A percentile compares a stretch with the other conserved stretches of the same genome.
Evolutionary conservation across 2,113 vertebrate species (phyloP).

Genomic region (Synodontis membranacea): DNA sequence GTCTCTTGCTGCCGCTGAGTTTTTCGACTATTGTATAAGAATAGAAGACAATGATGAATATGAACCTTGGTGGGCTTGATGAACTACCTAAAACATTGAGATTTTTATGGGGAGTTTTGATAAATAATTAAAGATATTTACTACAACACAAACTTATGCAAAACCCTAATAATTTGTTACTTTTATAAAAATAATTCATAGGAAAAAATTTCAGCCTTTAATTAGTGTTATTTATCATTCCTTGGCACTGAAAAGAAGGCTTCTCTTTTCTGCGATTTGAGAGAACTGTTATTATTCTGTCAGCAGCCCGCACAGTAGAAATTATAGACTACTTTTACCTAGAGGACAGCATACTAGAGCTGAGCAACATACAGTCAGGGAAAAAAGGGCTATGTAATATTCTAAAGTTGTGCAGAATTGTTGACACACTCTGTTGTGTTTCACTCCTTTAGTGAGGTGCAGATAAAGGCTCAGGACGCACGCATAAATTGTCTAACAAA

Average conservation of each 20-base stretch:
- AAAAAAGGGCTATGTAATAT: background rate
- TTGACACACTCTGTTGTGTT: no score
- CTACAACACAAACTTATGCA: no score
- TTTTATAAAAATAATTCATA: background rate
- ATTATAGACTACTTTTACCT: conserved; percentile 25
- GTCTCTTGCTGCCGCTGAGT: no score
- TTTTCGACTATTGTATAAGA: no score
- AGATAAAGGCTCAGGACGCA: no score
- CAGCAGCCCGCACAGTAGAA: conserved; percentile 37
- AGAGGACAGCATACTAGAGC: conserved; percentile 1
- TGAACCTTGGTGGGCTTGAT: no score
- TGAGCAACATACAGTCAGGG: background rate
- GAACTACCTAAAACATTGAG: no score
- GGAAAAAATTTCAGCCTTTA: conserved; percentile 3
- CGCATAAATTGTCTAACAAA: no score
- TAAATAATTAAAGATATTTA: no score
- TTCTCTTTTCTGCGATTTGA: conserved; percentile 32
- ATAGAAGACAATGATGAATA: no score
- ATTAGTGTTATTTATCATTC: conserved; percentile 29
- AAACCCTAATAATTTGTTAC: background rate
- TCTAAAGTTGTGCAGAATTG: background rate
- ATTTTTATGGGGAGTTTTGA: no score
- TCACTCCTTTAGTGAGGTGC: no score
- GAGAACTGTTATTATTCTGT: conserved; percentile 50
- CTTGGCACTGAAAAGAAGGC: background rate